Conservation (phyloP, 2,113 vertebrate species). For the Catharus bicknelli region DNA sequence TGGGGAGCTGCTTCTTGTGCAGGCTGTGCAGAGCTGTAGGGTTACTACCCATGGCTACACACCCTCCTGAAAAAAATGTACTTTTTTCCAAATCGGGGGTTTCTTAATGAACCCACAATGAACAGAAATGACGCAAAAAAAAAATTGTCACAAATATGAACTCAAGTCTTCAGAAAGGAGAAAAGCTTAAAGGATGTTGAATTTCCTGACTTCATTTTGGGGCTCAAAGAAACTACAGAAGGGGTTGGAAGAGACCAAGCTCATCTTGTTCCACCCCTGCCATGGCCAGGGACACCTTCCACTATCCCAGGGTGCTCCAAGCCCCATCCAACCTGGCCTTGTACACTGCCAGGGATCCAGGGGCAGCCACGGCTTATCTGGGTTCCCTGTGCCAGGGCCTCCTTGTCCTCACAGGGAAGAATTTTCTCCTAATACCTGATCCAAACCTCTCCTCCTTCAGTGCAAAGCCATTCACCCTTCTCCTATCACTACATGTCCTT, state of each 20-base stretch:
- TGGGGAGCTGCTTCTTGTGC: background rate
- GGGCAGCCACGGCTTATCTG: background rate
- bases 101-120: background rate
- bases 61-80: background rate
- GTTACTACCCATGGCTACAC: background rate
- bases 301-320: background rate
- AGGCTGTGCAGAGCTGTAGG: background rate
- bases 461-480: background rate
- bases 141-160: background rate
- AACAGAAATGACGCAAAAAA: background rate
- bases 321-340: background rate
- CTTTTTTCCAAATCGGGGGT: background rate
- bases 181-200: background rate
- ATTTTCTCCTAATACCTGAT: background rate
- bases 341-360: background rate
- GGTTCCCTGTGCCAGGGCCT: background rate
- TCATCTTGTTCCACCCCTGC: background rate
- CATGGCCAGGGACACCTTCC: background rate
- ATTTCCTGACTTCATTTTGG: background rate
- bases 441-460: background rate
- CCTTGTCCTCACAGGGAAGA: fast-evolving
- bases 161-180: background rate
- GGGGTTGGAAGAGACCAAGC: background rate
- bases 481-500: background rate
- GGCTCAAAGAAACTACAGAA: background rate